A percentile compares a stretch with the other conserved stretches of the same genome.
These are phyloP conservation scores for Columbina picui DNA, from an alignment of 2,113 vertebrate genomes.

Conservation along the genomic window DNA sequence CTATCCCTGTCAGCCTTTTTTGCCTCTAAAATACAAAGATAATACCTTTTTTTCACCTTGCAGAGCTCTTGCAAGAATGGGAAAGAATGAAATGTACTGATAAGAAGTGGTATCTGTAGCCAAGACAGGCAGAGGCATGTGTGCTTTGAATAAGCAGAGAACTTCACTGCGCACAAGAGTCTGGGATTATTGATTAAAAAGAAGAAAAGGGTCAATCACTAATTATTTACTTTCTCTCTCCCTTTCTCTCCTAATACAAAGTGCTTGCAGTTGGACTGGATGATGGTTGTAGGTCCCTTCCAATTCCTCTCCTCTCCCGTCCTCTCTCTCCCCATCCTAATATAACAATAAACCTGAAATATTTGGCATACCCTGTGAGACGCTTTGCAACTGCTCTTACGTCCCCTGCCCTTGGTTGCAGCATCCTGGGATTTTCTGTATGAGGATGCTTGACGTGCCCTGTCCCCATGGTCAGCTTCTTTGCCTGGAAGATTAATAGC, in stretches of 20 bases:
- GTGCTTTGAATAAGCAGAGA: neutral
- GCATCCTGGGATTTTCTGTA: neutral
- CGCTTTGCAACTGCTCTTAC: neutral
- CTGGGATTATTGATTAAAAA: constrained; percentile 5
- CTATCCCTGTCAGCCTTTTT: neutral
- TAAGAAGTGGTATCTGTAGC: neutral
- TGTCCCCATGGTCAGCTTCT: neutral
- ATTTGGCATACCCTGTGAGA: neutral
- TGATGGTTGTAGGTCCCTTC: neutral
- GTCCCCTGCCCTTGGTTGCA: neutral
- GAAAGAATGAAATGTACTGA: neutral
- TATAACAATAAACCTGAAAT: neutral
- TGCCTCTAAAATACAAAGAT: neutral
- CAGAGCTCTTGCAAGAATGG: neutral
- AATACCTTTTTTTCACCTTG: neutral
- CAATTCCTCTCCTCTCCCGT: neutral
- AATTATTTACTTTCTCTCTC: neutral
- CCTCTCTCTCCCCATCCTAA: no score
- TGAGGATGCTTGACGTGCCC: neutral
- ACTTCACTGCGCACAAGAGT: neutral
- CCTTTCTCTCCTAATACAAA: neutral
- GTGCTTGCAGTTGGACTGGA: neutral
- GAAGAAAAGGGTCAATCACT: neutral
- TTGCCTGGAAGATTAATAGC: neutral
- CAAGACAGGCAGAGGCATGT: rapidly evolving